Conservation (phyloP, 2,797 vertebrate genomes). For the Zalophus californianus region DNA sequence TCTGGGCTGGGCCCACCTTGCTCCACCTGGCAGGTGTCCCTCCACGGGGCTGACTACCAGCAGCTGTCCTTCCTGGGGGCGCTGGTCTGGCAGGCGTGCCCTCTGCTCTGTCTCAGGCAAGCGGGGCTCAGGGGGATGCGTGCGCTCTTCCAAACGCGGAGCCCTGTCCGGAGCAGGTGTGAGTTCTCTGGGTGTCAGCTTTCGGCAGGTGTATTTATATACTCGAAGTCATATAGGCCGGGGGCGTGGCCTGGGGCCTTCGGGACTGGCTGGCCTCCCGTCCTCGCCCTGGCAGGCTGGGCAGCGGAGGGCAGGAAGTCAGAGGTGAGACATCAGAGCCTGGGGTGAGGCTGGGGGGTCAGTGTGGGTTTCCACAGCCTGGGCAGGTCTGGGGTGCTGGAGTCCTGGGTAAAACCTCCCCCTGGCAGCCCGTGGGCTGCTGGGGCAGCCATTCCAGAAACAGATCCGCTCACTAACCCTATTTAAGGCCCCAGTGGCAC, state of each 20-base stretch:
- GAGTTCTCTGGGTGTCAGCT: conserved; percentile 21
- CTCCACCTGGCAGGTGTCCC: not conserved
- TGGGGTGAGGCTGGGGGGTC: not conserved
- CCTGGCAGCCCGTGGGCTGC: not conserved
- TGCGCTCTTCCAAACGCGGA: not conserved
- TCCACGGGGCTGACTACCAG: not conserved
- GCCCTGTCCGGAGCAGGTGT: not conserved
- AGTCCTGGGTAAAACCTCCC: not conserved
- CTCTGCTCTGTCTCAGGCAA: not conserved
- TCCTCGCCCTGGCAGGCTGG: not conserved
- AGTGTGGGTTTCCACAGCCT: not conserved
- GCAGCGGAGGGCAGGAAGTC: not conserved
- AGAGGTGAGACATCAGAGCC: not conserved
- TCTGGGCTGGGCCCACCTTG: not conserved
- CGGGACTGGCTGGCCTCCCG: conserved; percentile 45
- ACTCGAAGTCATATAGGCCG: not conserved
- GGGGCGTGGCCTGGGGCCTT: conserved; percentile 42
- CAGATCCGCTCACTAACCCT: not conserved
- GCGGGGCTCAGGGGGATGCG: not conserved
- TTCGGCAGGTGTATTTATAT: conserved; percentile 67
- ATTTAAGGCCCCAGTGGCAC: not conserved
- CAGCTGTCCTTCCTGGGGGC: not conserved
- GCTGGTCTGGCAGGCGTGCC: not conserved
- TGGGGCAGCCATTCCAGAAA: not conserved
- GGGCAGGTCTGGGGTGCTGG: not conserved